Evolutionary conservation across 1,140 invertebrate species (phyloP).

Genomic region (Zelostemma sp.): DNA sequence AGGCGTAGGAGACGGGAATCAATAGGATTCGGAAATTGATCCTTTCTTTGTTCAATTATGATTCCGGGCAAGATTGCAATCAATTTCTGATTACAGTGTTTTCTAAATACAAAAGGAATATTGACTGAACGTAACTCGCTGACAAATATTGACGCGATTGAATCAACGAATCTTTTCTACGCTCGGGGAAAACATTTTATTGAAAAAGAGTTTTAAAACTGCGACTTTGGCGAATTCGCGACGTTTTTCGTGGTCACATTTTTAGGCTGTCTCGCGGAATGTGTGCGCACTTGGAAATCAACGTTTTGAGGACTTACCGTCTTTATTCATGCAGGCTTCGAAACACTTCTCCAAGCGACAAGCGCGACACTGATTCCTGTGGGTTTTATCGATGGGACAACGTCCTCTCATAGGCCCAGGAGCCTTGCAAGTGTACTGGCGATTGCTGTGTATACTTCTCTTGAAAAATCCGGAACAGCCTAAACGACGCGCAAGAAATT

Average conservation of each 20-base stretch:
- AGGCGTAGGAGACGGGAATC: constrained; percentile 46
- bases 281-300: too few species aligned
- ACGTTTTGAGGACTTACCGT: constrained; percentile 86
- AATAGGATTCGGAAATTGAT: constrained; percentile 45
- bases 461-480: constrained; percentile 98
- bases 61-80: constrained; percentile 5
- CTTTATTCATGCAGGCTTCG: constrained; percentile 98
- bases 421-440: constrained; percentile 96
- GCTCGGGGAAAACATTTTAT: too few species aligned
- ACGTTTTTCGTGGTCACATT: too few species aligned
- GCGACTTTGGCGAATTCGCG: too few species aligned
- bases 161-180: too few species aligned
- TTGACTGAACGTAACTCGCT: too few species aligned
- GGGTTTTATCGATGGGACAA: constrained; percentile 97
- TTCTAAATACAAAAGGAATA: background rate
- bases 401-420: constrained; percentile 92
- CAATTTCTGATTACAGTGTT: background rate
- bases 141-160: too few species aligned
- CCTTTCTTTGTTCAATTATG: constrained; percentile 9
- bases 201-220: too few species aligned
- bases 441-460: constrained; percentile 93
- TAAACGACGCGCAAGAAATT: too few species aligned
- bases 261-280: too few species aligned
- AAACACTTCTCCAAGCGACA: constrained; percentile 97
- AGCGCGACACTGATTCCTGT: constrained; percentile 96